Conservation (phyloP, 2,113 vertebrate species). For the Tapirus terrestris region DNA sequence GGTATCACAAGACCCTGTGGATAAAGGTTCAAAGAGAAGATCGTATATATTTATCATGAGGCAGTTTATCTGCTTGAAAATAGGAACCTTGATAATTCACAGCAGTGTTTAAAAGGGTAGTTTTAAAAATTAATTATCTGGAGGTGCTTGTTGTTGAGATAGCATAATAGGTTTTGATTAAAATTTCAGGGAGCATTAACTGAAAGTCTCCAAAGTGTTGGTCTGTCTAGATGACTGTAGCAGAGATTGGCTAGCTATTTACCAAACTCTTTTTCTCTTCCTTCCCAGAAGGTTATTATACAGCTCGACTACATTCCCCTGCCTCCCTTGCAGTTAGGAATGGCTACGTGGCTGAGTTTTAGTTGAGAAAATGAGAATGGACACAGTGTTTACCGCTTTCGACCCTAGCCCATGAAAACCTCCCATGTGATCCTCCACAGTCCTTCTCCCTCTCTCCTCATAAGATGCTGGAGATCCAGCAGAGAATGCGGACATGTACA, state of each 20-base stretch:
- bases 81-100: slow-evolving; percentile 43
- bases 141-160: slow-evolving; percentile 40
- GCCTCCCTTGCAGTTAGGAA: background rate
- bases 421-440: fast-evolving
- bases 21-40: slow-evolving; percentile 46
- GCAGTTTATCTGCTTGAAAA: slow-evolving; percentile 41
- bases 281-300: background rate
- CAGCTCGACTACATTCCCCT: background rate
- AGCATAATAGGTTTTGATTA: slow-evolving; percentile 61
- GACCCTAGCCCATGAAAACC: background rate
- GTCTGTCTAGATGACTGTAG: background rate
- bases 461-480: background rate
- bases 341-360: fast-evolving
- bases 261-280: background rate
- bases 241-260: background rate
- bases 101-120: slow-evolving; percentile 43
- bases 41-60: slow-evolving; percentile 54
- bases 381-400: fast-evolving
- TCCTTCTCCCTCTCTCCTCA: fast-evolving
- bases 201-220: background rate
- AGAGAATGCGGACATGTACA: fast-evolving
- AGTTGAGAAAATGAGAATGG: background rate
- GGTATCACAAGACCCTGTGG: background rate
- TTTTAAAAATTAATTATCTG: slow-evolving; percentile 66
- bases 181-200: slow-evolving; percentile 8